Evolutionary conservation across 2,113 vertebrate genomes (phyloP), one percentile per base, ranked within the genome.

Genomic region (Peucedramus taeniatus): DNA sequence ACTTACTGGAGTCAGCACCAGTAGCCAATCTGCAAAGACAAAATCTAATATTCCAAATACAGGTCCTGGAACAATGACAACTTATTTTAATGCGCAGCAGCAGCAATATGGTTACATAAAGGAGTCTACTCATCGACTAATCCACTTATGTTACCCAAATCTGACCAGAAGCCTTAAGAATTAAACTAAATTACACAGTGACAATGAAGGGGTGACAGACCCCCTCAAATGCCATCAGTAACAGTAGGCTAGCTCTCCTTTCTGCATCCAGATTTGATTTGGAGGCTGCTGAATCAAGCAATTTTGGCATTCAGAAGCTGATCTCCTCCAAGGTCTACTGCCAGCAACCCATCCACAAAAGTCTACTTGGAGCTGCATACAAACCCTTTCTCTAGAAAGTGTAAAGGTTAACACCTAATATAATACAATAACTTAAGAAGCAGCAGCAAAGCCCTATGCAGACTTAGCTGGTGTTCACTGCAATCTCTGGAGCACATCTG

Each of bases 51-150:
- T 81, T 89, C 85, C 76, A 93, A 92, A 87, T 68, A 90, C 60
- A 85, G 51, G 49, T 68, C 37, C 90, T 96, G 90, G 83, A 95
- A 76, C 76, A 92, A 71, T 24, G 68, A 93, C 85, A 96, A 74
- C 10, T 54, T 69, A 85, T 63, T 90, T 60, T 40, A 77, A 88
- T 78, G 87, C 3, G 14, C 59, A 88, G 71, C 45, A 79, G 57
- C 59, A 83, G 82, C 84, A 80, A 35, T 71, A 63, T 68, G 56
- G 82, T 94, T 95, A 80, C 37, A 42, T 86, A 95, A 93, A 86
- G 44, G 44, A 90, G 75, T 68, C 64, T 57, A 56, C 45, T 68
- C 53, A 75, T 68, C 0, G 0, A 86, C 28, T 88, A 94, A 92
- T 90, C 51, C 65, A 84, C 68, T 89, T 71, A 60, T 14, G 54